Conservation (phyloP, 35 echinoderm and acorn worm species). For the Patiria miniata region DNA sequence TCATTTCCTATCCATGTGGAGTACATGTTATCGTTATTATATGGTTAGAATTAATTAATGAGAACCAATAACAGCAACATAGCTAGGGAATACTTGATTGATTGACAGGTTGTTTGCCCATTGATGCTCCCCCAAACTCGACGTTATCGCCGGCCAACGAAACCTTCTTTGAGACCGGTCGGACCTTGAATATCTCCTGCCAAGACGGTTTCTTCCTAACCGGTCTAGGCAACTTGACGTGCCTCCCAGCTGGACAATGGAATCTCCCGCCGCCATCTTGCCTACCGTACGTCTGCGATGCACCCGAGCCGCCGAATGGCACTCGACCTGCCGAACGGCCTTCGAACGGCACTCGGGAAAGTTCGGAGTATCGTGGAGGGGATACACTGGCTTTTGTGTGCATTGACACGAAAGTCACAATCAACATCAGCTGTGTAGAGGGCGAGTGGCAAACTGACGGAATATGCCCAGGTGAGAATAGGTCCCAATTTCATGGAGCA, state of each 20-base stretch:
- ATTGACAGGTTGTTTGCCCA: not conserved
- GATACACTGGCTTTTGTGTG: not conserved
- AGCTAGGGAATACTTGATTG: not conserved
- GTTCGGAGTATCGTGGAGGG: not conserved
- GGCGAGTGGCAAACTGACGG: not conserved
- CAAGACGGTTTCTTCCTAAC: not conserved
- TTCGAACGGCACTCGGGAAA: not conserved
- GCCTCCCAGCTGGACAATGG: not conserved
- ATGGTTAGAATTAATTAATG: too few relatives aligned
- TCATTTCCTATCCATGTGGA: too few relatives aligned
- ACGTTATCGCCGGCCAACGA: not conserved
- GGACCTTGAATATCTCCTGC: not conserved
- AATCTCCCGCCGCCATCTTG: not conserved
- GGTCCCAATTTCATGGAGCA: too few relatives aligned
- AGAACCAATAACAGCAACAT: too few relatives aligned
- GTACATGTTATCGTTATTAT: too few relatives aligned
- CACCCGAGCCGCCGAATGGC: not conserved
- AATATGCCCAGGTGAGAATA: conserved; percentile 1
- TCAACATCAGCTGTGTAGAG: not conserved
- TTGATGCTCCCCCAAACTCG: not conserved
- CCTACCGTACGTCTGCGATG: not conserved
- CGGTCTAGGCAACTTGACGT: not conserved
- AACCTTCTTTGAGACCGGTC: not conserved
- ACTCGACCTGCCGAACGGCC: not conserved
- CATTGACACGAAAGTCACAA: not conserved